Conservation (phyloP, 2,797 vertebrate species). For the Acanthurus leucopareius region DNA sequence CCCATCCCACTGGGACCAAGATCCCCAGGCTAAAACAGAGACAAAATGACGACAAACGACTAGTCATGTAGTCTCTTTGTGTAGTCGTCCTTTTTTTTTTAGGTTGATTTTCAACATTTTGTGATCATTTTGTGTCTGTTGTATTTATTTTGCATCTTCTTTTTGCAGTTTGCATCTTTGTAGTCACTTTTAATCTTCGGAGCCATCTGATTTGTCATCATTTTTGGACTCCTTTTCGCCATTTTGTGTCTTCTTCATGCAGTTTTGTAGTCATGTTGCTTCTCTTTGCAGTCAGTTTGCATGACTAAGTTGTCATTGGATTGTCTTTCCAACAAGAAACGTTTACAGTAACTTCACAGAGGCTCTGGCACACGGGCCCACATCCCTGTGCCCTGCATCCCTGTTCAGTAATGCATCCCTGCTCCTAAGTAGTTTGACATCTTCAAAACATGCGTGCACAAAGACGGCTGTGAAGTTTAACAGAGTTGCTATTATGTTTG, state of each 20-base stretch:
- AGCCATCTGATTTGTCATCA: neutral
- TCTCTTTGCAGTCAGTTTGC: neutral
- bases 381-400: neutral
- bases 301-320: neutral
- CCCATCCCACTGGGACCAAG: neutral
- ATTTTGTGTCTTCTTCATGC: neutral
- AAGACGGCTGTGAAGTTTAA: constrained; percentile 12
- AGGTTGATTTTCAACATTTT: no score
- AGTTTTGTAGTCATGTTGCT: neutral
- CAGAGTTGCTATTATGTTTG: constrained; percentile 13
- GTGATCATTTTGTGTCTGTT: neutral
- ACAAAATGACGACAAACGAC: neutral
- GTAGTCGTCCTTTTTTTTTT: no score
- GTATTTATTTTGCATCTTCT: neutral
- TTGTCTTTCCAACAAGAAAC: neutral
- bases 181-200: no score
- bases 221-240: neutral
- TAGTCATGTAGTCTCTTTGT: neutral
- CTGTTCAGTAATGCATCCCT: neutral
- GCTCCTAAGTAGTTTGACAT: constrained; percentile 10
- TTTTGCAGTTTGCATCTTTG: neutral
- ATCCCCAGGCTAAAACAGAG: neutral
- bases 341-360: neutral
- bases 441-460: constrained; percentile 1
- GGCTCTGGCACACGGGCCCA: no score